These are phyloP conservation scores for Adrianichthys oophorus DNA, from an alignment of 2,797 vertebrate species.

Conservation along the genomic window DNA sequence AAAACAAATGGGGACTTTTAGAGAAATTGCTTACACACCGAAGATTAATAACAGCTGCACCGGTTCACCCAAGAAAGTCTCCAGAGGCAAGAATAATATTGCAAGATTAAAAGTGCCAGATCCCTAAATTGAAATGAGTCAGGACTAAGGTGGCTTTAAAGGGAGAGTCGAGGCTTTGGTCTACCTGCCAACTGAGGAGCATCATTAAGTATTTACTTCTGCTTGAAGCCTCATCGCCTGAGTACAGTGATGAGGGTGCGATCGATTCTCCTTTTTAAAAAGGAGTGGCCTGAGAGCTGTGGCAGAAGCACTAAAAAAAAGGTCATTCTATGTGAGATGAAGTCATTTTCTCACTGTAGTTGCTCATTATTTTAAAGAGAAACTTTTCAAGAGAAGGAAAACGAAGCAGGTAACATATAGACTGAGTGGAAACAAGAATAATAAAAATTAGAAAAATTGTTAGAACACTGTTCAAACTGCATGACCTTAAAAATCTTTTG, in stretches of 20 bases:
- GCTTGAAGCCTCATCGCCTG: constrained; percentile 38
- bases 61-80: constrained; percentile 68
- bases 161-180: constrained; percentile 53
- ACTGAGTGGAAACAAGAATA: background rate
- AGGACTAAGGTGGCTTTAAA: constrained; percentile 60
- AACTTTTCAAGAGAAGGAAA: background rate
- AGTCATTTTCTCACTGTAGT: constrained; percentile 19
- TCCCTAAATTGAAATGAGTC: constrained; percentile 79
- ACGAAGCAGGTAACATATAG: no score
- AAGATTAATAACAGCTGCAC: constrained; percentile 83
- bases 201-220: constrained; percentile 65
- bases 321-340: constrained; percentile 7
- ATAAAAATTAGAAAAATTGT: background rate
- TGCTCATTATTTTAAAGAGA: background rate
- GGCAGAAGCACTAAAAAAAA: constrained; percentile 20
- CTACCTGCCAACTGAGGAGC: constrained; percentile 61
- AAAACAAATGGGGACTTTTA: constrained; percentile 84
- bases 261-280: constrained; percentile 32
- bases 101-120: constrained; percentile 79
- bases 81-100: constrained; percentile 71
- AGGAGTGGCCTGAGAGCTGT: constrained; percentile 11
- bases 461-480: no score
- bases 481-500: no score
- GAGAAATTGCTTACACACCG: constrained; percentile 80
- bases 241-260: constrained; percentile 41